Percentiles rank a stretch among this genome's conserved stretches.
These are phyloP conservation scores for Porphyrio hochstetteri DNA, from an alignment of 2,113 vertebrate species.

Conservation along the genomic window DNA sequence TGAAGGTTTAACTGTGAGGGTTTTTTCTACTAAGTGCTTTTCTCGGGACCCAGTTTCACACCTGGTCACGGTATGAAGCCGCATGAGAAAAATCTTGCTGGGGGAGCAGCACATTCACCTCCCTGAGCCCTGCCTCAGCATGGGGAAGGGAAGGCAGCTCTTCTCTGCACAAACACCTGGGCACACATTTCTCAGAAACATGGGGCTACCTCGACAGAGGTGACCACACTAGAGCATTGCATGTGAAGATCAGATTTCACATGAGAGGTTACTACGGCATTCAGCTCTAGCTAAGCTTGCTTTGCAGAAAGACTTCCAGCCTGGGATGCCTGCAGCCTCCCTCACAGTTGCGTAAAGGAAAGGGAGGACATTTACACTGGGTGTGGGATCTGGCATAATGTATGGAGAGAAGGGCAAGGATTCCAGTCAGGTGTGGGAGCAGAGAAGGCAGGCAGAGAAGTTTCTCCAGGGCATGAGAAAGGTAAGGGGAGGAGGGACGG, in stretches of 20 bases:
- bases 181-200: neutral
- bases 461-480: neutral
- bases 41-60: neutral
- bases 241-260: neutral
- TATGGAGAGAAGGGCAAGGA: neutral
- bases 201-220: neutral
- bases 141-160: neutral
- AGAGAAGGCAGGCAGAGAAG: neutral
- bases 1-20: neutral
- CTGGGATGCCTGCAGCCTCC: neutral
- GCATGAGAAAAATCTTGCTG: neutral
- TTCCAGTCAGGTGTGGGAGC: neutral
- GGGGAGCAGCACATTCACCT: neutral
- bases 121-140: rapidly evolving
- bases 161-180: neutral
- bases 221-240: rapidly evolving
- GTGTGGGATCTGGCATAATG: neutral
- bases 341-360: neutral
- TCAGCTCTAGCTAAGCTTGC: neutral
- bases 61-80: neutral
- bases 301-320: neutral
- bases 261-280: neutral
- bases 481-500: neutral
- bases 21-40: neutral
- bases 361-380: neutral